Conservation (phyloP, 2,113 vertebrate species). For the Laticauda laticaudata region DNA sequence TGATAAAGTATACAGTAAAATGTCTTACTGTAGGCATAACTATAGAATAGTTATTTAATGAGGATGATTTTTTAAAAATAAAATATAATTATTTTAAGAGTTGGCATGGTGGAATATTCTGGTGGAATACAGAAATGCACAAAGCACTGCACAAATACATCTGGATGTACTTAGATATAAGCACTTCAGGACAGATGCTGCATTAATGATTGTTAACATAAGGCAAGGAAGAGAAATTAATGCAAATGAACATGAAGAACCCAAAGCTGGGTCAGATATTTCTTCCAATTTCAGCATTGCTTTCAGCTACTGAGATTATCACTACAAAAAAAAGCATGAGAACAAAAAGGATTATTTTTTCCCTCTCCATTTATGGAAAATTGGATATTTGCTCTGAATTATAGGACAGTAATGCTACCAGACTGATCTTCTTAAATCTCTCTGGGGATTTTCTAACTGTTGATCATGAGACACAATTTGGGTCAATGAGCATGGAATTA, state of each 20-base stretch:
- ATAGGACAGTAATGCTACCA: background rate
- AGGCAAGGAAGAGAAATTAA: background rate
- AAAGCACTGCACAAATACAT: background rate
- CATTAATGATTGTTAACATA: background rate
- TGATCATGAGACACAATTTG: background rate
- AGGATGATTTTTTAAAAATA: background rate
- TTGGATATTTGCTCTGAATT: background rate
- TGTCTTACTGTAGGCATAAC: background rate
- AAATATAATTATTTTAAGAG: background rate
- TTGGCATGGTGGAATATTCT: background rate
- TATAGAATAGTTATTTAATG: background rate
- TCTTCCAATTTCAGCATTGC: background rate
- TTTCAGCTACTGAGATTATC: background rate
- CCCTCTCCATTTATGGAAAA: background rate
- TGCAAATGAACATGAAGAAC: background rate
- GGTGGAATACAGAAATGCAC: too few species aligned
- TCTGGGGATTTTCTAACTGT: background rate
- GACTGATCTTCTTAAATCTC: background rate
- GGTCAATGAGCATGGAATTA: background rate
- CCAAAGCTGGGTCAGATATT: background rate
- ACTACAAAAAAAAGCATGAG: background rate
- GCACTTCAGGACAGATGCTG: background rate
- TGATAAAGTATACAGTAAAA: background rate
- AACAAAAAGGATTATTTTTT: background rate
- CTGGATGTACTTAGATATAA: background rate